Evolutionary conservation across 2,797 vertebrate genomes (phyloP).

Genomic region (Gobionotothen gibberifrons): DNA sequence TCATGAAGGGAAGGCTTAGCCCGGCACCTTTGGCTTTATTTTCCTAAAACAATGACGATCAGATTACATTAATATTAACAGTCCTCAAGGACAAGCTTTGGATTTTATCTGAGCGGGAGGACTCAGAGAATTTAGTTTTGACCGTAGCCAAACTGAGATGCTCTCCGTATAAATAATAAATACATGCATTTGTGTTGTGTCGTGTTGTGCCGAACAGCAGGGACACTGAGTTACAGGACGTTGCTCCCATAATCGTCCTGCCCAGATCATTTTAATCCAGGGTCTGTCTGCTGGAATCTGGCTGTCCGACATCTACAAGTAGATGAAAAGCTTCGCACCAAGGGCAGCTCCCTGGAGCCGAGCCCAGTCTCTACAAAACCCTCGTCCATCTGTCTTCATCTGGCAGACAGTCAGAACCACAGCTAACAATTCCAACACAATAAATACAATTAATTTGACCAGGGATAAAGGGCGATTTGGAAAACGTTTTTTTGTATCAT

Average conservation of each 20-base stretch:
- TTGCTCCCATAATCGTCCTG: slow-evolving; percentile 64
- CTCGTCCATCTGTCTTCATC: slow-evolving; percentile 71
- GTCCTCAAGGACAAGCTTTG: background rate
- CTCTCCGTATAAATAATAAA: slow-evolving; percentile 57
- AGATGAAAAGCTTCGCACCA: slow-evolving; percentile 65
- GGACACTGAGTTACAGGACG: slow-evolving; percentile 50
- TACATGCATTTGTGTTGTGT: slow-evolving; percentile 35
- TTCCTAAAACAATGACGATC: background rate
- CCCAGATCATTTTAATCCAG: slow-evolving; percentile 68
- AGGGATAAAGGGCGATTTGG: background rate
- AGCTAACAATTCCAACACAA: slow-evolving; percentile 7
- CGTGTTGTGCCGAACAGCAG: slow-evolving; percentile 30
- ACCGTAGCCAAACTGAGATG: slow-evolving; percentile 19
- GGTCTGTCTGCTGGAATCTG: slow-evolving; percentile 67
- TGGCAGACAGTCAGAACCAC: slow-evolving; percentile 41
- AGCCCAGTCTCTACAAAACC: slow-evolving; percentile 59
- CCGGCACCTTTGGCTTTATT: background rate
- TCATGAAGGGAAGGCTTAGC: too few relatives aligned
- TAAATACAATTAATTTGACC: slow-evolving; percentile 5
- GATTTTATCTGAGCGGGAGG: background rate
- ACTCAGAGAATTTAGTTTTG: background rate
- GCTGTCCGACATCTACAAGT: slow-evolving; percentile 56
- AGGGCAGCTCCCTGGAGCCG: slow-evolving; percentile 61
- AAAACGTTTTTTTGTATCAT: slow-evolving; percentile 1
- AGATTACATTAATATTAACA: too few relatives aligned